Percentiles rank a stretch among this genome's conserved stretches.
phyloP scores from a whole-genome alignment of 2,797 vertebrate species.

The Garrulus glandarius region DNA sequence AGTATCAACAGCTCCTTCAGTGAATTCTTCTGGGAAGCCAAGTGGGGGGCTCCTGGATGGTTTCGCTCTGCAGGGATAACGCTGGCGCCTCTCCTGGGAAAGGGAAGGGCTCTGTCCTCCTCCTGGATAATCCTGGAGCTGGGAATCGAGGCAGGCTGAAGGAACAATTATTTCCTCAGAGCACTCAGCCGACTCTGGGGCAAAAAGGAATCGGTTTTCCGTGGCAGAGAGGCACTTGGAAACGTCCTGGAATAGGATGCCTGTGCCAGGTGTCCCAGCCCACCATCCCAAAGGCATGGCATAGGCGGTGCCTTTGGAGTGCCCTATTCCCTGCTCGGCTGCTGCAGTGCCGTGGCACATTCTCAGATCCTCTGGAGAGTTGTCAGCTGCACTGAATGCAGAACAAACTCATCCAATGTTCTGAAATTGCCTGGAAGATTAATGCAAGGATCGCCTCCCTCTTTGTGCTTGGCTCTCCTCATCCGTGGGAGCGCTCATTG shows the following conservation, averaged over 20 bases:
- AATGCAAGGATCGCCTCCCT: background rate
- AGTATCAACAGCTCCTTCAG: slow-evolving; percentile 25
- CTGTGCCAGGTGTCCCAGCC: background rate
- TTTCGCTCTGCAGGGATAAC: background rate
- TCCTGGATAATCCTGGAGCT: background rate
- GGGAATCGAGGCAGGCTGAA: accelerated
- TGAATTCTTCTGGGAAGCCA: background rate
- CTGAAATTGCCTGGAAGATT: background rate
- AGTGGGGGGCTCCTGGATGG: background rate
- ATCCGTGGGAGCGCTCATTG: background rate
- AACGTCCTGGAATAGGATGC: background rate
- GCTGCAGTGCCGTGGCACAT: background rate
- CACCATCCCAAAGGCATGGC: background rate
- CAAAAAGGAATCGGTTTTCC: background rate
- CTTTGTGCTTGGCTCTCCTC: background rate
- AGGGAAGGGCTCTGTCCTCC: background rate
- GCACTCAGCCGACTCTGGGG: background rate
- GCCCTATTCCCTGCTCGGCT: background rate
- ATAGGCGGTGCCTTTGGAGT: background rate
- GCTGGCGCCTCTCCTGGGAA: background rate
- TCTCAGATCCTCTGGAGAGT: background rate
- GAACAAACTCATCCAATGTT: background rate
- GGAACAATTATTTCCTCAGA: background rate
- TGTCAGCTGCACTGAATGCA: background rate
- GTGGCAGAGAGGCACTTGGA: background rate